A percentile compares a stretch with the other conserved stretches of the same genome.
Evolutionary conservation across 2,113 vertebrate species (phyloP).

Genomic region (Actinemys pallida): DNA sequence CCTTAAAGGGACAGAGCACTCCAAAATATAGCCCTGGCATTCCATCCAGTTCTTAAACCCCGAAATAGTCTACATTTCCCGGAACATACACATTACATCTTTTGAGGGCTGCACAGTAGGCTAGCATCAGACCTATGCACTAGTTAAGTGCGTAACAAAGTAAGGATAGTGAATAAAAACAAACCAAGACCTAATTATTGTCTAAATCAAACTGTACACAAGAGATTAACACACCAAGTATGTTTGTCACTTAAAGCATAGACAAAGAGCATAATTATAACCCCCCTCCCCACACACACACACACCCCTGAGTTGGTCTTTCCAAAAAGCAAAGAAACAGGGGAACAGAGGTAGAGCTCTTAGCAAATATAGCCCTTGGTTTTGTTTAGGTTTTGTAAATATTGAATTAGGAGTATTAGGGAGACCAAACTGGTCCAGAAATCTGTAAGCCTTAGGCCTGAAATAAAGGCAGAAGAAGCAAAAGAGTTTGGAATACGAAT

Average conservation of each 20-base stretch:
- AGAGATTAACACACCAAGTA: neutral
- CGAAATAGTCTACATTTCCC: neutral
- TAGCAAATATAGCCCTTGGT: neutral
- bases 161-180: neutral
- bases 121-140: neutral
- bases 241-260: neutral
- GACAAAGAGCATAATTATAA: neutral
- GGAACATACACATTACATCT: neutral
- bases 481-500: neutral
- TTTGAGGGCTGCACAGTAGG: neutral
- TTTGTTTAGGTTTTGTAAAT: neutral
- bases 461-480: neutral
- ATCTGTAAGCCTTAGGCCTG: neutral
- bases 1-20: neutral
- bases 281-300: no score
- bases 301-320: neutral
- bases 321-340: neutral
- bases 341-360: neutral
- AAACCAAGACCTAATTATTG: neutral
- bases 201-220: neutral
- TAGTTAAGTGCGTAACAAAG: conserved; percentile 7
- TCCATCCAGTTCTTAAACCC: neutral
- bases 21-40: neutral
- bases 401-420: neutral
- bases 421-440: neutral